Evolutionary conservation across 2,797 vertebrate genomes (phyloP), one percentile per base, ranked within the genome.

Genomic region (Danionella dracula): DNA sequence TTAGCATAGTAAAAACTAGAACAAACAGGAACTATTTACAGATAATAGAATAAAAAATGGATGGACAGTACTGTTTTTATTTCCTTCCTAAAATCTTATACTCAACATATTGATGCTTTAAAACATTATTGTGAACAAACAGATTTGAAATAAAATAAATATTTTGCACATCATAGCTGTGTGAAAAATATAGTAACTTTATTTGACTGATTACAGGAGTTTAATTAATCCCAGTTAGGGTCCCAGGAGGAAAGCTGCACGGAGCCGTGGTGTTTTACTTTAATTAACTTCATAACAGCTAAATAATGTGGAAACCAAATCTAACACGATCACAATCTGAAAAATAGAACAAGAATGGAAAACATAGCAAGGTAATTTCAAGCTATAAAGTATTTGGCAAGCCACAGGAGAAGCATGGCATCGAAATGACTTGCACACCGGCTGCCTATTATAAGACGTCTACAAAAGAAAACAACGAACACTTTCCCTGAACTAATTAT

Each of bases 401-500:
- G 59, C 64, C 71, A 71, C 34, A 64, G 65, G 75, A 76, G 59
- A 59, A 34, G 44, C 59, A 35, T 37, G 51, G 64, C 48, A 73
- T 71, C 55, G 42, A 57, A 68, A 76, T 74, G 41, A 71, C 75
- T 68, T 19, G 60, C 68, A 71, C 65, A 44, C 65, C 60, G 60
- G 55, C 56, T 71, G 38, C 13, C 50, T 62, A 44, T 57, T 70
- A 71, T 46, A 40, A 64, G 55, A 37, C 46, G 65, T 73, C 71
- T 65, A 61, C 61, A 66, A 76, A 74, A 70, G 68, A 68, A 71
- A 71, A 73, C 67, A 73, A 76, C 57, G 70, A 70, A 58, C 60
- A 37, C 49, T 51, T 42, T 68, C 44, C 75, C 68, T 73, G 60
- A 76, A 68, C 71, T 76, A 74, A 76, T 76, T 73, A 73, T 45